Base-by-base conservation (phyloP, 1,140 invertebrate genomes). In the Lepidurus apus region DNA sequence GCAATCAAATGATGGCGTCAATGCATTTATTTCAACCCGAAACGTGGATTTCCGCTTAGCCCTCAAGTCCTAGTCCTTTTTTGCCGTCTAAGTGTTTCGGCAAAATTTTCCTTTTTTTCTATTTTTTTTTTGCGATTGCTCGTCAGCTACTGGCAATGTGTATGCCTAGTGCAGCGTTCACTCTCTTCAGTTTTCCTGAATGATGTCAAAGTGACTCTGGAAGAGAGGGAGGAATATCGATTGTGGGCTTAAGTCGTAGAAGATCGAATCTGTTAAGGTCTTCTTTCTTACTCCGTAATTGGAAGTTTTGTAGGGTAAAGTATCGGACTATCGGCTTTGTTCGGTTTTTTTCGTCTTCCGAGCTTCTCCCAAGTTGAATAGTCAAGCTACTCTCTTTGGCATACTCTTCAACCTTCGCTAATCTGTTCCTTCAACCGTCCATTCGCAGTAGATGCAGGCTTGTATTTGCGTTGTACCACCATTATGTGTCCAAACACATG, bases 1-100 rank as follows among this genome's bases (percentile, higher is more conserved):
- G 53, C 53, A 65, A 65, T 65, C 53, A 65, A 65, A 65, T 65
- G 53, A 21, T 65, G 17, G 53, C 53, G 53, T 65, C 53, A 65
- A 65, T 21, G 53, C 17, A n/a, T 65, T 21, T 21, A 13, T 65
- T 21, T 21, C 53, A 13, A 7, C 53, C 7, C 17, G 13, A 21
- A 21, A 5, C 21, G 17, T 65, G 17, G 21, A 65, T 7, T 65
- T 21, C 21, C 21, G 53, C 21, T 65, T 65, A 65, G 53, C 53
- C 21, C 21, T 65, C 17, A 65, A 21, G 53, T n/a, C 8, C 53
- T 65, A n/a, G 21, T 13, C 53, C 7, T 65, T 21, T 65, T n/a
- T 13, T 65, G 17, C 53, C 53, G 17, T 5, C 21, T 65, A 65
- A n/a, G 5, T 65, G 17, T 7, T 65, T 65, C 53, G 21, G n/a